These are phyloP conservation scores for Erinaceus europaeus DNA, from an alignment of 2,113 vertebrate genomes.

Conservation along the genomic window DNA sequence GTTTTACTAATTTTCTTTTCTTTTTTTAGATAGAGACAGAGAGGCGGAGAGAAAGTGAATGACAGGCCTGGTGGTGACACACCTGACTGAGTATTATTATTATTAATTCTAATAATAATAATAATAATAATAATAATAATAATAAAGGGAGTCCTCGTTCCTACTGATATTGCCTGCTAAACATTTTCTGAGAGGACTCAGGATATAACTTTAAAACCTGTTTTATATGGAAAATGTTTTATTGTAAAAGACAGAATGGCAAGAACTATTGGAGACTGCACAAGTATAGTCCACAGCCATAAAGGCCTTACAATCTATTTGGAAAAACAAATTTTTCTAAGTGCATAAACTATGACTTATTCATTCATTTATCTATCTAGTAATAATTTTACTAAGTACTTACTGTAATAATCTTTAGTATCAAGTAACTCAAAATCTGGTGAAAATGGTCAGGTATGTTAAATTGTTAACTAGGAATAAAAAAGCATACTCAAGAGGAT, in stretches of 20 bases:
- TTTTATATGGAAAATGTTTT: slow-evolving; percentile 6
- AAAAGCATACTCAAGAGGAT: not conserved
- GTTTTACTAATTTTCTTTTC: too few relatives aligned
- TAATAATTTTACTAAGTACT: slow-evolving; percentile 2
- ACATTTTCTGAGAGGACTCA: not conserved
- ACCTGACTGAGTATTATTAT: too few relatives aligned
- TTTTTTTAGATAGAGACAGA: too few relatives aligned
- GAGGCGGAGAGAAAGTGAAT: too few relatives aligned
- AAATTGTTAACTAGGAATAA: not conserved
- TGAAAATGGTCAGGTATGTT: not conserved
- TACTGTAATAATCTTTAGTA: not conserved
- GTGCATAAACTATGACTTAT: not conserved
- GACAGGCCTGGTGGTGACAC: too few relatives aligned
- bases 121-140: too few relatives aligned
- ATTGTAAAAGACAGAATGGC: slow-evolving; percentile 22
- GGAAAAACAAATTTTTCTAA: not conserved
- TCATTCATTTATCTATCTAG: too few relatives aligned
- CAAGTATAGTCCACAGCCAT: not conserved
- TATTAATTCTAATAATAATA: too few relatives aligned
- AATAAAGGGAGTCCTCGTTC: too few relatives aligned
- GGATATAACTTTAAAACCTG: not conserved
- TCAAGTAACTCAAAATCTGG: not conserved
- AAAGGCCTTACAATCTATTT: not conserved
- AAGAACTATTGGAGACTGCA: not conserved
- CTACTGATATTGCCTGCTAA: not conserved